phyloP scores from a whole-genome alignment of 2,113 vertebrate genomes.

The Callocephalon fimbriatum region DNA sequence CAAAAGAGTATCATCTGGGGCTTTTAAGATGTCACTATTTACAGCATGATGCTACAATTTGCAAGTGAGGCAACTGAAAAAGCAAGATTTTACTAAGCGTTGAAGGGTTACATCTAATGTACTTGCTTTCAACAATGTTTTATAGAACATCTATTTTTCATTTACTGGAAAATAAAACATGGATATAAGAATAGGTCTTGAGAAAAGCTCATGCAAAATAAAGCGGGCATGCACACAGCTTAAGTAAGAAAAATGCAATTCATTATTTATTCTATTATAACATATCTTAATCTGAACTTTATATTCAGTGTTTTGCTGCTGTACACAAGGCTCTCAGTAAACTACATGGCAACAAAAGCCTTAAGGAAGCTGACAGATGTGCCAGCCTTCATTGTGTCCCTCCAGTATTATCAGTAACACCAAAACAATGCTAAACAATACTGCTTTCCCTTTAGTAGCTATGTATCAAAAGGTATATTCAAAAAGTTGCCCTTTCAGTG shows the following conservation, averaged over 20 bases:
- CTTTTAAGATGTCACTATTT: not conserved
- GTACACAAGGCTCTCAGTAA: not conserved
- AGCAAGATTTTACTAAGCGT: not conserved
- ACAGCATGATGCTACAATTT: not conserved
- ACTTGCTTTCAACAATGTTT: conserved; percentile 11
- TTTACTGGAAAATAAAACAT: conserved; percentile 30
- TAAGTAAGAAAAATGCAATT: not conserved
- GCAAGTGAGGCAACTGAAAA: not conserved
- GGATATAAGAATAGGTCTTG: not conserved
- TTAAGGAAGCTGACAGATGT: not conserved
- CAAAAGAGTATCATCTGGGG: not conserved
- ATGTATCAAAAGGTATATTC: not conserved
- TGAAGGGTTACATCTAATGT: not conserved
- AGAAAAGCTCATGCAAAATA: conserved; percentile 47
- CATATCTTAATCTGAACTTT: not conserved
- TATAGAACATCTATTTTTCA: conserved; percentile 7
- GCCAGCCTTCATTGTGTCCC: not conserved
- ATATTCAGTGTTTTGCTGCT: not conserved
- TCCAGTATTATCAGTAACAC: not conserved
- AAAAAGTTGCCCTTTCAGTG: not conserved
- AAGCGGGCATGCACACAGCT: conserved; percentile 13
- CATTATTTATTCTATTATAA: not conserved
- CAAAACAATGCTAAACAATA: not conserved
- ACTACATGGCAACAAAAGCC: not conserved
- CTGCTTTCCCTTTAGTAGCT: not conserved